A percentile compares a stretch with the other conserved stretches of the same genome.
Evolutionary conservation across 2,113 vertebrate genomes (phyloP).

Genomic region (Clinocottus analis): DNA sequence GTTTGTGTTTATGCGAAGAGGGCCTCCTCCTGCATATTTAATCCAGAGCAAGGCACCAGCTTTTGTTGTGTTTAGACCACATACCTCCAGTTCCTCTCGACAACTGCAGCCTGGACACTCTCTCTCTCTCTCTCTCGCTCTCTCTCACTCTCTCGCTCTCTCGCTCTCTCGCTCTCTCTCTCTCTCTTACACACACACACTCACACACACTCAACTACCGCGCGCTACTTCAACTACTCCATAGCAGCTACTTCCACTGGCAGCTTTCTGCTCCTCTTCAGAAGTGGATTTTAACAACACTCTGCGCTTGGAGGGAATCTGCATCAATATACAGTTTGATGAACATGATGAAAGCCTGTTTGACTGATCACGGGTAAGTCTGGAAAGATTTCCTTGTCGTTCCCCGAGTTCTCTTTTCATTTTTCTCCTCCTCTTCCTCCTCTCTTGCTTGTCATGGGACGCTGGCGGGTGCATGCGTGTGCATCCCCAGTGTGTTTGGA

Average conservation of each 20-base stretch:
- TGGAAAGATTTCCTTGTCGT: constrained; percentile 70
- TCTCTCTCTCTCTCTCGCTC: constrained; percentile 28
- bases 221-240: constrained; percentile 59
- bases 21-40: constrained; percentile 98
- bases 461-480: constrained; percentile 18
- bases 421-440: not conserved
- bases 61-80: constrained; percentile 98
- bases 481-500: constrained; percentile 13
- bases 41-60: constrained; percentile 93
- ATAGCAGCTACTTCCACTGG: constrained; percentile 57
- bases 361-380: constrained; percentile 90
- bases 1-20: constrained; percentile 99
- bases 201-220: constrained; percentile 37
- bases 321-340: constrained; percentile 54
- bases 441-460: constrained; percentile 32
- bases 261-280: constrained; percentile 59
- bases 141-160: not conserved
- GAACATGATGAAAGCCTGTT: constrained; percentile 78
- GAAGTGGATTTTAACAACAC: constrained; percentile 65
- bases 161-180: constrained; percentile 18
- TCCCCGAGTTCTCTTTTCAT: not conserved
- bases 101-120: constrained; percentile 80
- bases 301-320: constrained; percentile 46
- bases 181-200: not conserved
- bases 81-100: constrained; percentile 92